phyloP scores from a whole-genome alignment of 2,888 invertebrate genomes.

The Baccha elongata region DNA sequence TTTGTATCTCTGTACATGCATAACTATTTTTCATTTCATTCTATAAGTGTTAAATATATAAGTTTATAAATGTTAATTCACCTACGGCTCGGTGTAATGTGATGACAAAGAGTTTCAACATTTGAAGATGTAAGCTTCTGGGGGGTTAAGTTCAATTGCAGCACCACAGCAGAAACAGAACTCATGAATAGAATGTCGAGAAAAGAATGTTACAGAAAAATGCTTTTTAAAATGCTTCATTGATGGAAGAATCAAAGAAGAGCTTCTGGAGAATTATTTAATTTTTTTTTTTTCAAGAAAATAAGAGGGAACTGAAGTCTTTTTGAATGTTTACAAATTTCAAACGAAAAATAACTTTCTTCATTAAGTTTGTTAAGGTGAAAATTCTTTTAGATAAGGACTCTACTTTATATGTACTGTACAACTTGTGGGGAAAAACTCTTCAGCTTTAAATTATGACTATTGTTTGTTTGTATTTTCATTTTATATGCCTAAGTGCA shows the following conservation, averaged over 20 bases:
- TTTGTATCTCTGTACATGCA: too few species aligned
- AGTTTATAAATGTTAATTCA: conserved; percentile 44
- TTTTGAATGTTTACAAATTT: conserved; percentile 1
- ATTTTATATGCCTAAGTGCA: conserved; percentile 1
- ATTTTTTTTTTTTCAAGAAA: conserved; percentile 11
- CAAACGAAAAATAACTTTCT: neutral
- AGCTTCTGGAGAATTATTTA: conserved; percentile 14
- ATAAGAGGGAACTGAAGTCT: neutral
- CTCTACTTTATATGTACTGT: neutral
- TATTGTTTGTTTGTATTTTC: conserved; percentile 8
- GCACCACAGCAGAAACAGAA: neutral
- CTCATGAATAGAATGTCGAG: neutral
- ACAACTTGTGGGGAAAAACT: neutral
- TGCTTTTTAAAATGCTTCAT: conserved; percentile 35
- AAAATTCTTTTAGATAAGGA: conserved; percentile 9
- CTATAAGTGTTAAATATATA: conserved; percentile 17
- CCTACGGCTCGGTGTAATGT: conserved; percentile 17
- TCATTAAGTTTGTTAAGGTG: conserved; percentile 8
- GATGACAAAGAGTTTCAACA: conserved; percentile 52
- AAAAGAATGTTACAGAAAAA: neutral
- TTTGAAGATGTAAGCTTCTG: conserved; percentile 31
- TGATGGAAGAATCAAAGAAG: conserved; percentile 25
- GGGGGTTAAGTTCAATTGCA: conserved; percentile 58
- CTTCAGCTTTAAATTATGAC: neutral
- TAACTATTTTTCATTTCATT: conserved; percentile 9